A percentile compares a stretch with the other conserved stretches of the same genome.
Conservation (phyloP, 2,888 invertebrate species). For the Brachyopa scutellaris region DNA sequence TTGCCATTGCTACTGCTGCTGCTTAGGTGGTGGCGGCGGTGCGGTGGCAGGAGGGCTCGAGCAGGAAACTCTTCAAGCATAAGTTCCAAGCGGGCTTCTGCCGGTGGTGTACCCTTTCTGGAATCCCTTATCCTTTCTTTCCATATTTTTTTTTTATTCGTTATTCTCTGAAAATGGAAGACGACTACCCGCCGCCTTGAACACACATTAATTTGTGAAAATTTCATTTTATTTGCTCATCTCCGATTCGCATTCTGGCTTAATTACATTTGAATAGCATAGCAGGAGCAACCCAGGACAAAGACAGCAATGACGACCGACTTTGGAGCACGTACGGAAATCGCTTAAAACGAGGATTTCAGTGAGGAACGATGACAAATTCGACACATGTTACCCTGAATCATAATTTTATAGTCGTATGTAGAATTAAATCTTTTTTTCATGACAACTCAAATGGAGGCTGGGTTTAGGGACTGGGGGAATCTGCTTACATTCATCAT, state of each 20-base stretch:
- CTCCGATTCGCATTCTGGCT: conserved; percentile 69
- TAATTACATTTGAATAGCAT: conserved; percentile 72
- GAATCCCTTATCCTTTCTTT: conserved; percentile 54
- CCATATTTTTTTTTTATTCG: conserved; percentile 36
- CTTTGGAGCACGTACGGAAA: conserved; percentile 52
- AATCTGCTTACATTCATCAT: not conserved
- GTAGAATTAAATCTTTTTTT: conserved; percentile 43
- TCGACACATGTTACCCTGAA: conserved; percentile 70
- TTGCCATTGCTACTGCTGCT: conserved; percentile 45
- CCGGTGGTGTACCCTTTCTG: conserved; percentile 16
- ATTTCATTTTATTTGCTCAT: conserved; percentile 72
- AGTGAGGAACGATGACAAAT: conserved; percentile 62
- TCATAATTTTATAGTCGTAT: conserved; percentile 37
- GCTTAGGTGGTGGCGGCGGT: not conserved
- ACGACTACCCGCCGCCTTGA: conserved; percentile 39
- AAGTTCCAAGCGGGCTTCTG: conserved; percentile 42
- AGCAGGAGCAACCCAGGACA: conserved; percentile 33
- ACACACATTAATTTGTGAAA: conserved; percentile 72
- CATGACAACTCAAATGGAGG: not conserved
- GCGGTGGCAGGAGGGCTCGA: conserved; percentile 53
- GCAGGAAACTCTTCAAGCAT: conserved; percentile 33
- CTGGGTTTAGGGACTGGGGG: not conserved
- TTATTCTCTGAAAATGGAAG: conserved; percentile 30
- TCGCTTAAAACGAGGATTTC: conserved; percentile 51
- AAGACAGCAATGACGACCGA: conserved; percentile 45